These are phyloP conservation scores for Argopecten irradians DNA, from an alignment of 1,140 invertebrate genomes.

Conservation along the genomic window DNA sequence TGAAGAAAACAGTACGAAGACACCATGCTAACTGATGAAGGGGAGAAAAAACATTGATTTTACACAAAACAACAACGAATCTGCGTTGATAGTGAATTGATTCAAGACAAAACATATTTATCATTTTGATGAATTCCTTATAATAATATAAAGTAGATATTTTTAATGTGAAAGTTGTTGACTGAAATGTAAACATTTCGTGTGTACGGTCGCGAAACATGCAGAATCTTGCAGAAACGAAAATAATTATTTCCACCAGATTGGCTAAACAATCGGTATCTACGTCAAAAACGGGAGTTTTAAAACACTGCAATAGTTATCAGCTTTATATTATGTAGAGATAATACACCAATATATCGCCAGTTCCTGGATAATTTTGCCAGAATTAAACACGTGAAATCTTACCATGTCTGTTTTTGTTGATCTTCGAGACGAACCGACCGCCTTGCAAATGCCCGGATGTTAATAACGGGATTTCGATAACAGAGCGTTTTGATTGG, in stretches of 20 bases:
- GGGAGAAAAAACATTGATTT: too few species aligned
- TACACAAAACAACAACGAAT: too few species aligned
- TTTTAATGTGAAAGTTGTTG: not conserved
- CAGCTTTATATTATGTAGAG: not conserved
- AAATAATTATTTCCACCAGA: not conserved
- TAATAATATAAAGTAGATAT: too few species aligned
- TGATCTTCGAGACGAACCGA: constrained; percentile 20
- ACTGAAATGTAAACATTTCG: not conserved
- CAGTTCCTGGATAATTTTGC: not conserved
- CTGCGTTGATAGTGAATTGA: too few species aligned
- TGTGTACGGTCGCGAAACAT: not conserved
- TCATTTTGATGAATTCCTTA: too few species aligned
- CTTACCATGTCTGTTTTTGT: constrained; percentile 14
- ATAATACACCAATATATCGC: not conserved
- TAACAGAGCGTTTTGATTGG: not conserved
- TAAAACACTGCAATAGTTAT: not conserved
- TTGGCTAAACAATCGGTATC: not conserved
- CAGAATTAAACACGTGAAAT: not conserved
- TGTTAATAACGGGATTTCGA: not conserved
- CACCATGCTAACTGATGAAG: too few species aligned
- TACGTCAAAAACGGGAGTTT: not conserved
- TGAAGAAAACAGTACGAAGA: too few species aligned
- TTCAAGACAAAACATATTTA: too few species aligned
- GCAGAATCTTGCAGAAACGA: not conserved
- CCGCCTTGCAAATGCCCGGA: constrained; percentile 2